Evolutionary conservation across 2,797 vertebrate genomes (phyloP), one percentile per base, ranked within the genome.

Genomic region (Geotrypetes seraphini): DNA sequence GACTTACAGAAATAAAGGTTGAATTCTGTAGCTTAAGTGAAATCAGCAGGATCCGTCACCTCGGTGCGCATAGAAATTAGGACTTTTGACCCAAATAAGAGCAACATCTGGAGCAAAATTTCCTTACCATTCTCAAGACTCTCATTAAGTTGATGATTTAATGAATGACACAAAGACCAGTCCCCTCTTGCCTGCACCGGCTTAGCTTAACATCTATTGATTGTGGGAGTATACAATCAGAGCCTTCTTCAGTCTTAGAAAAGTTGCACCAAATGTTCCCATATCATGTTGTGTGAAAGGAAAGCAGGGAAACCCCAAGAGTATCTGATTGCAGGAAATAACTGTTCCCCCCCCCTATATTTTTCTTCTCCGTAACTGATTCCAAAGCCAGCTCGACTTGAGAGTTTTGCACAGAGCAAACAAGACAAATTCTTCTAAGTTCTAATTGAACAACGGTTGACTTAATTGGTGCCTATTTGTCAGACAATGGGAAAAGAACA

Each of bases 401-500:
- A 80, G 79, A 90, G 84, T 85, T 68, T 38, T 41, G 66, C 87
- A 80, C 69, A 77, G 78, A 75, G 57, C 63, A 84, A 90, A 87
- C 84, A 89, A 89, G 87, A 89, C 83, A 86, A 86, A 91, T 88
- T 88, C 86, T 88, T 88, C 85, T 78, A 83, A 89, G 90, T 91
- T 91, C 88, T 94, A 95, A 96, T 95, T 96, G 92, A 86, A 86
- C 84, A 91, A 89, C 89, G 89, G 89, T 91, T 91, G 88, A 88
- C 88, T 95, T 95, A 94, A 97, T 93, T 95, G 90, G 88, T 86
- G 87, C 89, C 90, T 89, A 86, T 93, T 92, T 92, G 91, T 88
- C 85, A 86, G 81, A 95, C 89, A 95, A 96, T 90, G 83, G 84
- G 79, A 85, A 85, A 84, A 71, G 76, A 81, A 82, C 83, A 79